Evolutionary conservation across 1,140 invertebrate genomes (phyloP).

Genomic region (Camponotus pennsylvanicus): DNA sequence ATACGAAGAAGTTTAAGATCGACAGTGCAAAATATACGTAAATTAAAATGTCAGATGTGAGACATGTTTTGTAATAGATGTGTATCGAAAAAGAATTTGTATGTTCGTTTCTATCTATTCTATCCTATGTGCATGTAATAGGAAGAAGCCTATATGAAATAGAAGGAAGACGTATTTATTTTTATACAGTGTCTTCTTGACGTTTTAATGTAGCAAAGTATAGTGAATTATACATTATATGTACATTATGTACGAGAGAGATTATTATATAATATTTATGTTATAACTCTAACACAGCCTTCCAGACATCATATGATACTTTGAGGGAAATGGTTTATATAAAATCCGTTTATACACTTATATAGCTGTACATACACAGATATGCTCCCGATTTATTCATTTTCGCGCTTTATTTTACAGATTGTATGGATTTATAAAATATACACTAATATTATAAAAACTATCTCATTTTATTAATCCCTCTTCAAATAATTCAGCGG

Average conservation of each 20-base stretch:
- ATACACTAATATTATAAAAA: constrained; percentile 47
- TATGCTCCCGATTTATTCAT: constrained; percentile 20
- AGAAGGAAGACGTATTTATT: constrained; percentile 48
- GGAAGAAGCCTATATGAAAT: constrained; percentile 30
- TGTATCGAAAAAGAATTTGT: not conserved
- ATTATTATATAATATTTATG: constrained; percentile 38
- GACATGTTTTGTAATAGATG: constrained; percentile 26
- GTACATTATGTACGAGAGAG: constrained; percentile 23
- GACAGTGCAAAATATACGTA: not conserved
- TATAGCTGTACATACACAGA: constrained; percentile 23
- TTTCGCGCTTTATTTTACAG: constrained; percentile 30
- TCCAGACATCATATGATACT: constrained; percentile 34
- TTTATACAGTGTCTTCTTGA: constrained; percentile 52
- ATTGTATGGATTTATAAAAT: constrained; percentile 52
- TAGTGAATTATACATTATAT: constrained; percentile 12
- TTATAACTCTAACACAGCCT: constrained; percentile 52
- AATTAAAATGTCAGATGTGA: constrained; percentile 13
- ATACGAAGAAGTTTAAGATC: not conserved
- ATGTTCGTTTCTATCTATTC: not conserved
- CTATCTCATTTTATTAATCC: constrained; percentile 32
- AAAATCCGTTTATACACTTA: constrained; percentile 5
- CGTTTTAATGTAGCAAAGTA: constrained; percentile 6
- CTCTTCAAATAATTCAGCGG: not conserved
- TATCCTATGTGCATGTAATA: not conserved
- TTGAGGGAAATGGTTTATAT: constrained; percentile 13